Conservation (phyloP, 1,140 invertebrate genomes). For the Paracyclopina nana region DNA sequence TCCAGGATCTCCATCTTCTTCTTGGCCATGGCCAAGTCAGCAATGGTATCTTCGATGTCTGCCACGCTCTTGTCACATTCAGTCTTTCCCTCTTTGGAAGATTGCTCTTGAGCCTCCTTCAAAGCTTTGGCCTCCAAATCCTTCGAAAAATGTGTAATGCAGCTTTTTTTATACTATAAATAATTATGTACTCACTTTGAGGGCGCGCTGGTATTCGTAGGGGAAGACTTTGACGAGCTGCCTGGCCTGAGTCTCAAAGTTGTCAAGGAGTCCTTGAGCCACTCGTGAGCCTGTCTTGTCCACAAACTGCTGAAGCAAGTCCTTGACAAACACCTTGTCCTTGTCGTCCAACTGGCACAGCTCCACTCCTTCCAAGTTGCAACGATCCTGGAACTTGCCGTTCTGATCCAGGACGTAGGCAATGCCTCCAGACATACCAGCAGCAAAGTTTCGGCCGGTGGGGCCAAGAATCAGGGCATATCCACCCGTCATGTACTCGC, state of each 20-base stretch:
- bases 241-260: conserved; percentile 55
- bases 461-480: conserved; percentile 68
- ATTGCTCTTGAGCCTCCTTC: too few relatives aligned
- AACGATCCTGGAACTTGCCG: conserved; percentile 58
- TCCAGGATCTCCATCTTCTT: conserved; percentile 57
- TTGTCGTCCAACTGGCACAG: conserved; percentile 59
- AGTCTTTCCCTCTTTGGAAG: too few relatives aligned
- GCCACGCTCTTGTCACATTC: conserved; percentile 25
- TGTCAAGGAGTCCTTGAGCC: conserved; percentile 50
- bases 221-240: conserved; percentile 93
- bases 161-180: too few relatives aligned
- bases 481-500: conserved; percentile 99
- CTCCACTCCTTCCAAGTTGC: conserved; percentile 78
- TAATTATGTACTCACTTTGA: too few relatives aligned
- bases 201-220: conserved; percentile 78
- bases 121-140: too few relatives aligned
- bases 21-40: conserved; percentile 49
- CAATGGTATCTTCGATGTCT: conserved; percentile 73
- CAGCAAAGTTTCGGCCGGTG: conserved; percentile 94
- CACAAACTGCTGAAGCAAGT: conserved; percentile 63
- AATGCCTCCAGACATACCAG: conserved; percentile 93
- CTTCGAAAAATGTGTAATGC: too few relatives aligned
- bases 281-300: conserved; percentile 73
- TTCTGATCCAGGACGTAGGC: conserved; percentile 85
- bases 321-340: conserved; percentile 40